Conservation (phyloP, 2,797 vertebrate species). For the Sebastes reedi region DNA sequence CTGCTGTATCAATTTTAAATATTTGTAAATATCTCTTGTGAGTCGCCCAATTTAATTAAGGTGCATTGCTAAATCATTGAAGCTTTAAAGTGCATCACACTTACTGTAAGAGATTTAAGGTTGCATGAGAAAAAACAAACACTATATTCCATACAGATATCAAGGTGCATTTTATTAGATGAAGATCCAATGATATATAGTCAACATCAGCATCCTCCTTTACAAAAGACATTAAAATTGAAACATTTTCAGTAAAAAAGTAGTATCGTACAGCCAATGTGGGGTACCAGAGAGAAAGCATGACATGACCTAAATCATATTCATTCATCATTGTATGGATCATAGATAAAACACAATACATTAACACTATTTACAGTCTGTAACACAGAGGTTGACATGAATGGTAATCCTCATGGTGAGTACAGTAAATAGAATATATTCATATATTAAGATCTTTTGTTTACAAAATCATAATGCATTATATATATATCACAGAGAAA, state of each 20-base stretch:
- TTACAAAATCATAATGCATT: conserved; percentile 81
- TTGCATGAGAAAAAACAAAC: conserved; percentile 1
- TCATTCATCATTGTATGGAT: conserved; percentile 73
- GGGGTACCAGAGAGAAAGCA: conserved; percentile 81
- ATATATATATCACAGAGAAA: conserved; percentile 77
- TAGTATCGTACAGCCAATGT: conserved; percentile 79
- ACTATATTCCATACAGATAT: conserved; percentile 53
- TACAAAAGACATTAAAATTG: conserved; percentile 85
- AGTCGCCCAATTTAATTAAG: background rate
- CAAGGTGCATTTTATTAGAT: conserved; percentile 83
- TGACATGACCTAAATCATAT: conserved; percentile 79
- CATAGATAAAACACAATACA: conserved; percentile 81
- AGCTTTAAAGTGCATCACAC: background rate
- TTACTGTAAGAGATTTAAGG: background rate
- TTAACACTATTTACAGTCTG: conserved; percentile 80
- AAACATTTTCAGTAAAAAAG: conserved; percentile 84
- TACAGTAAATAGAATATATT: conserved; percentile 79
- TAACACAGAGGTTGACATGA: conserved; percentile 77
- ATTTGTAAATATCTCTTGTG: background rate
- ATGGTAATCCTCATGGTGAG: conserved; percentile 72
- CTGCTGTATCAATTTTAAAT: background rate
- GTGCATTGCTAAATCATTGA: background rate
- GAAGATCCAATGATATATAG: conserved; percentile 80
- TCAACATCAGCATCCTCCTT: conserved; percentile 81
- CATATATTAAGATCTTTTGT: conserved; percentile 83